Percentiles rank a stretch among this genome's conserved stretches.
Evolutionary conservation across 2,113 vertebrate species (phyloP).

Genomic region (Prionailurus viverrinus): DNA sequence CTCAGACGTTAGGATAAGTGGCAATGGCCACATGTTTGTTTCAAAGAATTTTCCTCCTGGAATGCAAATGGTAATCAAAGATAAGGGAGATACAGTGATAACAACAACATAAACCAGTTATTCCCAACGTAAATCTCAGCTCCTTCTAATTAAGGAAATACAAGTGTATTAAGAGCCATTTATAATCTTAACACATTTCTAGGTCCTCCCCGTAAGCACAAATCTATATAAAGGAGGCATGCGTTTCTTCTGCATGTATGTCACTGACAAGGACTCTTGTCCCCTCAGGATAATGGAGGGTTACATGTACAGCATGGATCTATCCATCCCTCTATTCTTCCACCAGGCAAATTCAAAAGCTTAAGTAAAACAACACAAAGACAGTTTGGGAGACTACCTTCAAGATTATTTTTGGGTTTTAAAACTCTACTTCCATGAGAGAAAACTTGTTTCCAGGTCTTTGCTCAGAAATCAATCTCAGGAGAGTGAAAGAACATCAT

Average conservation of each 20-base stretch:
- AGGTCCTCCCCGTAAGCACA: background rate
- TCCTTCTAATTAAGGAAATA: background rate
- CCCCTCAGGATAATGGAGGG: rapidly evolving
- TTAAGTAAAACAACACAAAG: background rate
- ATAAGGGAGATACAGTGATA: background rate
- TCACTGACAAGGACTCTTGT: background rate
- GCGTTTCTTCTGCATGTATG: background rate
- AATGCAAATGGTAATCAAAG: background rate
- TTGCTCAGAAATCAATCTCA: constrained; percentile 11
- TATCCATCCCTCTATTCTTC: background rate
- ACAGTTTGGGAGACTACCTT: background rate
- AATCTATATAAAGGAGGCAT: background rate
- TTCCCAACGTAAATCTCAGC: background rate
- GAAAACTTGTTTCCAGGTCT: background rate
- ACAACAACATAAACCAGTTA: background rate
- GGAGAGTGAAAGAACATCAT: background rate
- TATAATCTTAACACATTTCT: background rate
- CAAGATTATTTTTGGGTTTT: background rate
- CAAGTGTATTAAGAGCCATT: background rate
- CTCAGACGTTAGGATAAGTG: background rate
- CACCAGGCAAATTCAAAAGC: background rate
- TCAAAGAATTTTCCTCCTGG: background rate
- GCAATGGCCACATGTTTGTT: background rate
- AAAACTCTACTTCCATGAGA: background rate
- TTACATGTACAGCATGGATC: rapidly evolving